A percentile compares a stretch with the other conserved stretches of the same genome.
These are phyloP conservation scores for Epinephelus cyanopodus DNA, from an alignment of 2,113 vertebrate genomes.

Conservation along the genomic window DNA sequence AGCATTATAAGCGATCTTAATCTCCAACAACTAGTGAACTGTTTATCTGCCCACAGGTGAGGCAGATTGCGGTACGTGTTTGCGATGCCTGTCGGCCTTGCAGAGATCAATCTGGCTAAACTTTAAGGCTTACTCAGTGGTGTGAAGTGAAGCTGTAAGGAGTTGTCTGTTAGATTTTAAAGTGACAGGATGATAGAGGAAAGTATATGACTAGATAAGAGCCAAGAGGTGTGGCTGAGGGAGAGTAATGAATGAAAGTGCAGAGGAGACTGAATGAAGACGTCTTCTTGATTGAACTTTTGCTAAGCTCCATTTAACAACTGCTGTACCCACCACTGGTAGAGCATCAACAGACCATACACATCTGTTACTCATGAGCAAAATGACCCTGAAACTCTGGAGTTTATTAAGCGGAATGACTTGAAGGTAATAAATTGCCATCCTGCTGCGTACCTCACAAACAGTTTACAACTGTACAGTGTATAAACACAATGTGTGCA, in stretches of 20 bases:
- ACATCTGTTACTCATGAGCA: slow-evolving; percentile 30
- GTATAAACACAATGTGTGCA: background rate
- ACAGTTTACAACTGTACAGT: background rate
- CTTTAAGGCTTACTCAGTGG: background rate
- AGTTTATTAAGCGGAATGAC: slow-evolving; percentile 8
- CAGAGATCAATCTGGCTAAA: background rate
- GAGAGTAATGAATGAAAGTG: slow-evolving; percentile 46
- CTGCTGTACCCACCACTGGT: slow-evolving; percentile 9
- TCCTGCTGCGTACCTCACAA: background rate
- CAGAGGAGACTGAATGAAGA: slow-evolving; percentile 38
- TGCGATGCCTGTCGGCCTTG: background rate
- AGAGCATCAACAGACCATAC: slow-evolving; percentile 27
- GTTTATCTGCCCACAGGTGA: background rate
- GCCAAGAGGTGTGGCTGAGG: slow-evolving; percentile 47
- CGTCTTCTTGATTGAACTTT: slow-evolving; percentile 30
- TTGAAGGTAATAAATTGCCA: background rate
- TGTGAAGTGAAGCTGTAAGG: slow-evolving; percentile 18
- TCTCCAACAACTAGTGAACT: slow-evolving; percentile 1
- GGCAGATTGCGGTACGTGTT: background rate
- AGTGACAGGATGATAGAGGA: slow-evolving; percentile 18
- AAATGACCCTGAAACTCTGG: slow-evolving; percentile 3
- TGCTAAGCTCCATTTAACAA: slow-evolving; percentile 52
- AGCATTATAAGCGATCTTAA: background rate
- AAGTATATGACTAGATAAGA: slow-evolving; percentile 22
- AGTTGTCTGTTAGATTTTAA: slow-evolving; percentile 29